Conservation (phyloP, 2,113 vertebrate species). For the Melanocharis versteri region DNA sequence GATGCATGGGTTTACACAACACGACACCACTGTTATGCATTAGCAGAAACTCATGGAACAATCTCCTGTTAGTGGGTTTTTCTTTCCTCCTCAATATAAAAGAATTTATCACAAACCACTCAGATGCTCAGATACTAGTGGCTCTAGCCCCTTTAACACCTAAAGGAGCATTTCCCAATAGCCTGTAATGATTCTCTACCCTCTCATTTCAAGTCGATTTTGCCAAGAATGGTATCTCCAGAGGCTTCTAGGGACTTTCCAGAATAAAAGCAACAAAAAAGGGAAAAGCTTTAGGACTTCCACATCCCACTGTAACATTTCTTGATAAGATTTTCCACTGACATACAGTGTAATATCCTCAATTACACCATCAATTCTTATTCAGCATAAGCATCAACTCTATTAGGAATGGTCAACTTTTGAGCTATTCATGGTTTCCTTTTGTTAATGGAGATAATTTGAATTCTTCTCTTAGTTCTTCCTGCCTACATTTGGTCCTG, state of each 20-base stretch:
- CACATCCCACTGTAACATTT: background rate
- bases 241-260: background rate
- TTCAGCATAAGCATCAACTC: background rate
- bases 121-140: background rate
- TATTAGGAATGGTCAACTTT: background rate
- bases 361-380: background rate
- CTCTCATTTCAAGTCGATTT: background rate
- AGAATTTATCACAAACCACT: background rate
- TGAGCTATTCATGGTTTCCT: background rate
- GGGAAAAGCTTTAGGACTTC: background rate
- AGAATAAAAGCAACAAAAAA: background rate
- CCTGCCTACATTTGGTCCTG: background rate
- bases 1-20: background rate
- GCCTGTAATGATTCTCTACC: background rate
- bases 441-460: background rate
- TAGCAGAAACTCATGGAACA: background rate
- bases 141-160: background rate
- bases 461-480: background rate
- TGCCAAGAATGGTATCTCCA: rapidly evolving
- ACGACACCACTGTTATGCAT: background rate
- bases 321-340: background rate
- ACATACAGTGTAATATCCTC: background rate
- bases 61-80: background rate
- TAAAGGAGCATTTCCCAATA: background rate
- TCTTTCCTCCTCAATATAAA: background rate